Base-by-base conservation (phyloP, 2,113 vertebrate genomes). In the Glaucomys volans region DNA sequence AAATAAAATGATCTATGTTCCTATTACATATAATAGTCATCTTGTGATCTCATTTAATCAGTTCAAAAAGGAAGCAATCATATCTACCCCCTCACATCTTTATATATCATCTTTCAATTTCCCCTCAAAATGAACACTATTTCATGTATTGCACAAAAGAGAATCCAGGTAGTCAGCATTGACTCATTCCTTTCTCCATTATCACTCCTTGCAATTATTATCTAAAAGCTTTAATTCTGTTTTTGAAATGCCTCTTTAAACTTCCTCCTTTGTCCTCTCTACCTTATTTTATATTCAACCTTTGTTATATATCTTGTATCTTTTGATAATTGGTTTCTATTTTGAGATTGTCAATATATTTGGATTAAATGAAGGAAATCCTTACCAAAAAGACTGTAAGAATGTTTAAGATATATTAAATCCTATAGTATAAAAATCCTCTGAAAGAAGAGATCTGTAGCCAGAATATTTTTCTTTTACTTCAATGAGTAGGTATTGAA, bases 311-410 rank as follows among this genome's bases (percentile, higher is more conserved):
- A 37, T 72, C 37, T 88, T 91, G 54, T 62, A 2, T 42, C 17
- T 3, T 93, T 17, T 81, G 74, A 83, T 75, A 93, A 59, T 77
- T 91, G 62, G 9, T 82, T 91, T 94, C 28, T 77, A 59, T 22
- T 95, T 94, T 79, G 67, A 88, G 35, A 96, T 42, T 88, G 17
- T 67, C 20, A 81, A 1, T 74, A n/a, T n/a, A 5, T 93, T 92
- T 28, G 54, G 44, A 50, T 35, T 79, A 74, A 66, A 66, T 52
- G 28, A 87, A 90, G 9, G 50, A 62, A 1, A 0, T 74, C 9
- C 76, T 80, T 79, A 54, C 40, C 50, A 47, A 69, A 88, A 74
- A 54, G 7, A 16, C 14, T 82, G 5, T 2, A 40, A 74, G 26
- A 72, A 57, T n/a, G 8, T 28, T 52, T 20, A 91, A 85, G 85